phyloP scores from a whole-genome alignment of 2,888 invertebrate genomes.

The Baccha elongata region DNA sequence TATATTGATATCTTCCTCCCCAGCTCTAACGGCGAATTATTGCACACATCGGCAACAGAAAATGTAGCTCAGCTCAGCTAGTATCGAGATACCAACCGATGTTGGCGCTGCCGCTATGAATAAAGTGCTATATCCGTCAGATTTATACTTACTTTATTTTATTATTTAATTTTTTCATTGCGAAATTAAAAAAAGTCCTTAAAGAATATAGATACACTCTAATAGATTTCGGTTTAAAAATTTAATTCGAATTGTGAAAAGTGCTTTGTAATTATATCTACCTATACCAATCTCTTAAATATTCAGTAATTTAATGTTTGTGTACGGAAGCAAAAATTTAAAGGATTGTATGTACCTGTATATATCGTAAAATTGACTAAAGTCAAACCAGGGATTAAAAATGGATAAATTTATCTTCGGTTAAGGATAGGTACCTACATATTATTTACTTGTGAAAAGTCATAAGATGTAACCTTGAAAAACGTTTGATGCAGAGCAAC shows the following conservation, averaged over 20 bases:
- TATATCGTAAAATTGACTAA: too few species aligned
- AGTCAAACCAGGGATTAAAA: background rate
- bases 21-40: constrained; percentile 46
- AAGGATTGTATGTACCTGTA: constrained; percentile 45
- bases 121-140: constrained; percentile 30
- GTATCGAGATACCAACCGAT: constrained; percentile 68
- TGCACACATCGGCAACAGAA: constrained; percentile 51
- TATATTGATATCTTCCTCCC: constrained; percentile 26
- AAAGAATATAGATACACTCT: background rate
- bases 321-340: constrained; percentile 16
- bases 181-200: background rate
- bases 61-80: constrained; percentile 65
- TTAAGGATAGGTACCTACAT: background rate
- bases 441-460: constrained; percentile 30
- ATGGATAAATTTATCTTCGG: constrained; percentile 19
- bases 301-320: constrained; percentile 25
- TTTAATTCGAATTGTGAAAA: background rate
- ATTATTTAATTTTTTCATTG: constrained; percentile 12
- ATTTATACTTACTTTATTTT: constrained; percentile 38
- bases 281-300: background rate
- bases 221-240: background rate
- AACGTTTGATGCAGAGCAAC: constrained; percentile 43
- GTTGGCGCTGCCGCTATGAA: constrained; percentile 31
- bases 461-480: constrained; percentile 55
- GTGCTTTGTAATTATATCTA: background rate